Percentiles rank a stretch among this genome's conserved stretches.
These are phyloP conservation scores for Cryptoprocta ferox DNA, from an alignment of 2,797 vertebrate species.

Conservation along the genomic window DNA sequence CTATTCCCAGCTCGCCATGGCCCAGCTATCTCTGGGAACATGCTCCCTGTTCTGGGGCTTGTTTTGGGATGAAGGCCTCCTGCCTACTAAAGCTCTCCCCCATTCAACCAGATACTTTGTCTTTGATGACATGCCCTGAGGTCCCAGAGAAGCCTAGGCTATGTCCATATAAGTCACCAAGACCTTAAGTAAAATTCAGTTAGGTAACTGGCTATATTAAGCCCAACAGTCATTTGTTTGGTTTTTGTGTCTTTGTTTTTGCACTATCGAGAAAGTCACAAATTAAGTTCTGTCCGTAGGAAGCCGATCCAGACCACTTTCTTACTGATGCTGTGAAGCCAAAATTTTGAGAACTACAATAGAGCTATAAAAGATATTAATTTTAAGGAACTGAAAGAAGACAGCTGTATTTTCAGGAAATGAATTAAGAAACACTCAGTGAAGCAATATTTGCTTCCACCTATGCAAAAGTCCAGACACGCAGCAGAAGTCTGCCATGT, in stretches of 20 bases:
- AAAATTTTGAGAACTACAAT: not conserved
- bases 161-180: not conserved
- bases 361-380: not conserved
- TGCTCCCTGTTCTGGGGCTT: not conserved
- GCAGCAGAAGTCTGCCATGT: not conserved
- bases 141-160: not conserved
- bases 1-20: too few relatives aligned
- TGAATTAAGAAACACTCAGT: not conserved
- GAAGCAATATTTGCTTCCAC: not conserved
- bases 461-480: not conserved
- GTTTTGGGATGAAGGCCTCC: not conserved
- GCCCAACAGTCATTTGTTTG: not conserved
- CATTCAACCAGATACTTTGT: not conserved
- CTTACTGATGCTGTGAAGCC: not conserved
- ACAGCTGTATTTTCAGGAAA: constrained; percentile 46
- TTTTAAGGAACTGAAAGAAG: constrained; percentile 54
- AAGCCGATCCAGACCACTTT: not conserved
- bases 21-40: not conserved
- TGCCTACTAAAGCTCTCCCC: not conserved
- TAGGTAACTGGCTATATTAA: not conserved
- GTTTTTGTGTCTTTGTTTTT: not conserved
- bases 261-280: not conserved
- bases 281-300: not conserved
- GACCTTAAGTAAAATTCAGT: not conserved
- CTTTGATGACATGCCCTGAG: not conserved